Conservation (phyloP, 1,140 invertebrate genomes). For the Sarcophaga bullata region DNA sequence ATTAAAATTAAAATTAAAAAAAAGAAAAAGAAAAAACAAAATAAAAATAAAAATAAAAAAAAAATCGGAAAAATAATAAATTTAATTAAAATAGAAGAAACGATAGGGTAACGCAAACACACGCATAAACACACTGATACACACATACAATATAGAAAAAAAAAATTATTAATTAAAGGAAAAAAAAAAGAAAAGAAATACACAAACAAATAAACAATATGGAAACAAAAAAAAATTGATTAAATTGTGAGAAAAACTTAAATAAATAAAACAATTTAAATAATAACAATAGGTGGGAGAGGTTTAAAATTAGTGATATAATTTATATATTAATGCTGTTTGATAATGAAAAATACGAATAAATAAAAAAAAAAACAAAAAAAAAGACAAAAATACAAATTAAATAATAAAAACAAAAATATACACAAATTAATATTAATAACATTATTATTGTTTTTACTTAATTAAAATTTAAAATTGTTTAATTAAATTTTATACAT, state of each 20-base stretch:
- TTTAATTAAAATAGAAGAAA: constrained; percentile 15
- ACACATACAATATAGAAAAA: constrained; percentile 22
- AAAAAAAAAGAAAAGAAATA: constrained; percentile 19
- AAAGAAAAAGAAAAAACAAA: constrained; percentile 32
- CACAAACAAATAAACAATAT: constrained; percentile 14
- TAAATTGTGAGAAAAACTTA: constrained; percentile 35
- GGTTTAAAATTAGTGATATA: constrained; percentile 29
- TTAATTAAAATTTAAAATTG: constrained; percentile 35
- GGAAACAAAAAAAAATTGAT: constrained; percentile 29
- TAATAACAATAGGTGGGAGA: constrained; percentile 20
- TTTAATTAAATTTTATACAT: constrained; percentile 40
- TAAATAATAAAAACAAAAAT: neutral
- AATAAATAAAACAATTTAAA: constrained; percentile 24
- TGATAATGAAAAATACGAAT: neutral
- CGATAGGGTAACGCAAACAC: neutral
- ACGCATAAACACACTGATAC: neutral
- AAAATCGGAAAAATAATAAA: constrained; percentile 31
- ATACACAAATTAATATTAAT: neutral
- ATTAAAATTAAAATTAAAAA: constrained; percentile 25
- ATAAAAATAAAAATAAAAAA: constrained; percentile 15
- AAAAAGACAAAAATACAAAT: neutral
- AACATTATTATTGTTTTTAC: constrained; percentile 34
- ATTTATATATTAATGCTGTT: constrained; percentile 30
- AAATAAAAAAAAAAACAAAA: neutral
- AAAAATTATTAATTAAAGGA: constrained; percentile 7